phyloP scores from a whole-genome alignment of 1,140 invertebrate species.

The Drosophila kikkawai region DNA sequence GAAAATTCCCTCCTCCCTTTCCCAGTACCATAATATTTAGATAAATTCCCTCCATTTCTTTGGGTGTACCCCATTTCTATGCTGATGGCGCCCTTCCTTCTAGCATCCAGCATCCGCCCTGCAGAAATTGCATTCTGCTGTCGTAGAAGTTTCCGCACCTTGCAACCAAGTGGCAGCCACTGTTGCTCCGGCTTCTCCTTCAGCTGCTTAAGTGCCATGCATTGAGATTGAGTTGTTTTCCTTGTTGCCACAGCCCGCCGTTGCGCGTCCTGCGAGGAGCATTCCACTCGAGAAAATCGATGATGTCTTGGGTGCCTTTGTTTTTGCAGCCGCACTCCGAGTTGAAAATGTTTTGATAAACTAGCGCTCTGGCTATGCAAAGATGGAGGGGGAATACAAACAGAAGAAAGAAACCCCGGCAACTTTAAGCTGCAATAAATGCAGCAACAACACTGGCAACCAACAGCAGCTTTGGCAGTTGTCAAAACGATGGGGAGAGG shows the following conservation, averaged over 20 bases:
- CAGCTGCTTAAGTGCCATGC: conserved; percentile 78
- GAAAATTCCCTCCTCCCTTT: too few species aligned
- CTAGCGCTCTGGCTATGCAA: conserved; percentile 65
- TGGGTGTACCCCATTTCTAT: conserved; percentile 4
- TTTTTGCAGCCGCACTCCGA: conserved; percentile 79
- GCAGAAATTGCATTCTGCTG: conserved; percentile 73
- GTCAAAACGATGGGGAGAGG: conserved; percentile 50
- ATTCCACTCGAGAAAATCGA: conserved; percentile 73
- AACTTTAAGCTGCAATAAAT: conserved; percentile 73
- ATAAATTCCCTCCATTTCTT: not conserved
- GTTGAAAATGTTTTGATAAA: conserved; percentile 82
- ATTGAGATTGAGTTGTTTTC: conserved; percentile 79
- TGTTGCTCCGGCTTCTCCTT: conserved; percentile 38
- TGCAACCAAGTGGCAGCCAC: conserved; percentile 63
- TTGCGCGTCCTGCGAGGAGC: not conserved
- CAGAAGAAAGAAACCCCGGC: conserved; percentile 15
- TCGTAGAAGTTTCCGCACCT: conserved; percentile 72
- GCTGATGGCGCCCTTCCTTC: not conserved
- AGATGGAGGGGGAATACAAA: conserved; percentile 10
- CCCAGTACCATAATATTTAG: not conserved
- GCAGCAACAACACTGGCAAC: conserved; percentile 36
- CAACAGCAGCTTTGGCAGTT: conserved; percentile 54
- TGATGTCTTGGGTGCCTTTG: conserved; percentile 70
- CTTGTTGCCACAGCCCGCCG: conserved; percentile 17
- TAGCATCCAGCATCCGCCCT: not conserved